Base-by-base conservation (phyloP, 2,797 vertebrate species). In the Centroberyx gerrardi region DNA sequence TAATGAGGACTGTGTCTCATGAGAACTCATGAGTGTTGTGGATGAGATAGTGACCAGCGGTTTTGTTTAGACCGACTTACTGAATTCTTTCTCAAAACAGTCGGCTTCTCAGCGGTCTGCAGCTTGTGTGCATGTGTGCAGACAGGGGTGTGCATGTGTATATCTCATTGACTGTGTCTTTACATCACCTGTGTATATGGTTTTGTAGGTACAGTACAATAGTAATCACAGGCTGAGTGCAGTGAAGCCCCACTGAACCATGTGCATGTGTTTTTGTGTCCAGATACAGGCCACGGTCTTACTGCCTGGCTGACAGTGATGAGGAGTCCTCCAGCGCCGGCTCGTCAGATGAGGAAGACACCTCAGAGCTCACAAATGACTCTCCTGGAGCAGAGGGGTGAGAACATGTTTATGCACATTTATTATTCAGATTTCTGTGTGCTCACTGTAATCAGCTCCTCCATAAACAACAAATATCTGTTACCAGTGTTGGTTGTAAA, bases 321-420 rank as follows among this genome's bases (percentile, higher is more conserved):
- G 98, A 99, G 83, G 98, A 99, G 83, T 99, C 98, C 0, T 99
- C 98, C 81, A 99, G 98, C 0, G 98, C 98, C 0, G 98, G 98
- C 17, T 99, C 98, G 9, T 99, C 98, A 0, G 97, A 99, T 18
- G 98, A 99, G 73, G 98, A 99, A 0, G 96, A 98, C 65, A 93
- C 95, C 22, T 93, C 96, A 0, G 98, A 99, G 69, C 49, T 94
- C 72, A 87, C 95, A 1, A 80, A 92, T 1, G 98, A 99, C 81
- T 95, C 93, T 0, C 74, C 93, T 1, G 97, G 96, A 80, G 88
- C 95, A 0, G 97, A 99, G 81, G 96, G 98, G 98, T 99, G 87
- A 95, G 96, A 22, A 15, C 33, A n/a, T 14, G 6, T 48, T 48
- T 5, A 15, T 48, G 3, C 14, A 48, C 44, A 33, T 56, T 18